phyloP scores from a whole-genome alignment of 2,888 invertebrate species.

The Heliconius aoede region DNA sequence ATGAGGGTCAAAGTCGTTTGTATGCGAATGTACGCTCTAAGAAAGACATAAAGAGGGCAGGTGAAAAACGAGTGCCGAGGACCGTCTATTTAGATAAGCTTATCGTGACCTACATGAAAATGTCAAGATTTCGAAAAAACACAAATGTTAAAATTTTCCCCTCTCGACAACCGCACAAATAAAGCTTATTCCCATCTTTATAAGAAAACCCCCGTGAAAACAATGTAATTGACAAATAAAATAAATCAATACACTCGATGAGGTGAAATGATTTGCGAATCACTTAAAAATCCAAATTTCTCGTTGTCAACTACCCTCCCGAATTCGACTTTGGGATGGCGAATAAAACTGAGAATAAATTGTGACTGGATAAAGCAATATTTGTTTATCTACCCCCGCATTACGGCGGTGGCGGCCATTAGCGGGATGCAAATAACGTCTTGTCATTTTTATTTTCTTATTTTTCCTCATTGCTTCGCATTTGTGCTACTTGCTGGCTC shows the following conservation, averaged over 20 bases:
- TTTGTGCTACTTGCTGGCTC: conserved; percentile 63
- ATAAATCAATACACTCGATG: conserved; percentile 67
- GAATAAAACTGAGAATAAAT: conserved; percentile 82
- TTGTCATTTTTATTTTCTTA: conserved; percentile 83
- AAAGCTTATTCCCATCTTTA: too few relatives aligned
- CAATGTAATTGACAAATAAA: conserved; percentile 43
- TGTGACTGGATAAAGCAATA: conserved; percentile 83
- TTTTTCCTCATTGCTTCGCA: conserved; percentile 71
- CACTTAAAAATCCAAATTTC: conserved; percentile 79
- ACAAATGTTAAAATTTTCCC: not conserved
- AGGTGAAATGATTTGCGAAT: conserved; percentile 80
- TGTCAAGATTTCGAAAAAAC: not conserved
- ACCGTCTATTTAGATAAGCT: conserved; percentile 81
- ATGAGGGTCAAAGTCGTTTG: conserved; percentile 72
- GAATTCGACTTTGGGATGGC: conserved; percentile 74
- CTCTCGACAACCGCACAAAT: conserved; percentile 35
- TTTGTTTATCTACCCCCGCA: conserved; percentile 83
- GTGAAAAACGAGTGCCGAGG: conserved; percentile 76
- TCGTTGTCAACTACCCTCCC: conserved; percentile 73
- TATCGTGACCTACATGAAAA: conserved; percentile 64
- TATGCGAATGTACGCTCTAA: conserved; percentile 70
- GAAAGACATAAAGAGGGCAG: conserved; percentile 76
- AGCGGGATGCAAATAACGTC: conserved; percentile 83
- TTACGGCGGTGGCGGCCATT: conserved; percentile 79
- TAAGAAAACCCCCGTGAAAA: too few relatives aligned